Base-by-base conservation (phyloP, 2,797 vertebrate species). In the Spheniscus humboldti region DNA sequence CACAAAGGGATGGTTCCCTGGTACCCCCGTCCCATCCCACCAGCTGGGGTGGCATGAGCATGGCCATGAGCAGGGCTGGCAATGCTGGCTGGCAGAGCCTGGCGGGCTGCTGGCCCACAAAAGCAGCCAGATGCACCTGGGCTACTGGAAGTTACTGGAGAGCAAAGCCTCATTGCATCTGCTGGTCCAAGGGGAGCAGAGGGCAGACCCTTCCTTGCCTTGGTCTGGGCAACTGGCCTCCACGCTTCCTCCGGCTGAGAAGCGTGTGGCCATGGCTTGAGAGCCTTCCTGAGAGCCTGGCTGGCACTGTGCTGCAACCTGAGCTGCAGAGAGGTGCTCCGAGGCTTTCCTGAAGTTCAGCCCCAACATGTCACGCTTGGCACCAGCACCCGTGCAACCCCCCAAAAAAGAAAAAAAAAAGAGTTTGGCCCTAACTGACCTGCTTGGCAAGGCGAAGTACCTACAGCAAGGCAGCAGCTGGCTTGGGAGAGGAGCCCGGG, bases 341-440 rank as follows among this genome's bases (percentile, higher is more conserved):
- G 0, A 97, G 96, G 96, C 92, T 95, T 97, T 95, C 82, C 76
- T 96, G 89, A 94, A 27, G 79, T 95, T 96, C 89, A 91, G 95
- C 73, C 91, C 62, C n/a, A 80, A 96, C 96, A 96, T 88, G 96
- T 94, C 87, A 18, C 88, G 64, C 85, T 96, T 97, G 96, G 95
- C 95, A 94, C 45, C 53, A 62, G 41, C 53, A 62, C 20, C 45
- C 0, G 2, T 95, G 91, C 94, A 96, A 92, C 68, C 91, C 94
- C 93, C 92, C 10, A 0, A 72, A 88, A 88, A 76, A 57, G 27
- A 19, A 57, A 67, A 62, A 41, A 81, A 81, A 64, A 60, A 73
- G 25, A 8, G 13, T 87, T 97, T 95, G 93, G 93, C 96, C 88
- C 92, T 89, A 84, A 79, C 80, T 95, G 92, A 95, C 92, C 94